Conservation (phyloP, 2,797 vertebrate species). For the Taenioides sp. region DNA sequence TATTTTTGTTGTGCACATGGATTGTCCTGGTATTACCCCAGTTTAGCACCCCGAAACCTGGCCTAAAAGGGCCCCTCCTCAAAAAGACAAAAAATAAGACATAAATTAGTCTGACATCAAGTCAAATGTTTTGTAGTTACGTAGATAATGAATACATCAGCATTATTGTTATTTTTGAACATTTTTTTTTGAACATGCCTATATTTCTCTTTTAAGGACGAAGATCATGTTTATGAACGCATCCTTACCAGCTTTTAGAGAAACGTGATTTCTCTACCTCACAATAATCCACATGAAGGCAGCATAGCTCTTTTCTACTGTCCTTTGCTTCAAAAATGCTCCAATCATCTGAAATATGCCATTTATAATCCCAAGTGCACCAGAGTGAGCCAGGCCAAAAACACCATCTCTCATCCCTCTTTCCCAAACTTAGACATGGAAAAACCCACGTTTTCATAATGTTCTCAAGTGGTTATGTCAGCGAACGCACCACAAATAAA, state of each 20-base stretch:
- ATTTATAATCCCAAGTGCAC: not conserved
- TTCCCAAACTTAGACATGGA: slow-evolving; percentile 62
- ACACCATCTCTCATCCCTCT: slow-evolving; percentile 48
- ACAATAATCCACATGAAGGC: not conserved
- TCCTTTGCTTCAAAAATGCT: not conserved
- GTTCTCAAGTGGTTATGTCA: slow-evolving; percentile 42
- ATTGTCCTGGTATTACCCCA: no score
- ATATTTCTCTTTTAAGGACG: no score
- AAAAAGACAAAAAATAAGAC: no score
- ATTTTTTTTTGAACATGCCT: no score
- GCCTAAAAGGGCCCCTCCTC: no score
- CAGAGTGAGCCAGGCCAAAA: not conserved
- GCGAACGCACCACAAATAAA: slow-evolving; percentile 30
- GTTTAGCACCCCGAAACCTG: no score
- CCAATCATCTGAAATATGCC: not conserved
- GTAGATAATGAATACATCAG: no score
- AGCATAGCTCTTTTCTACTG: not conserved
- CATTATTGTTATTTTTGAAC: no score
- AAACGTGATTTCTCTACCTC: not conserved
- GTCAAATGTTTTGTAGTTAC: no score
- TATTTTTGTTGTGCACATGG: no score
- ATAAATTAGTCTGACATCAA: no score
- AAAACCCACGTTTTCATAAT: slow-evolving; percentile 43
- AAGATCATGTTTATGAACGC: no score
- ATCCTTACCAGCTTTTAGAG: not conserved